These are phyloP conservation scores for Ptilonorhynchus violaceus DNA, from an alignment of 2,113 vertebrate genomes.

Conservation along the genomic window DNA sequence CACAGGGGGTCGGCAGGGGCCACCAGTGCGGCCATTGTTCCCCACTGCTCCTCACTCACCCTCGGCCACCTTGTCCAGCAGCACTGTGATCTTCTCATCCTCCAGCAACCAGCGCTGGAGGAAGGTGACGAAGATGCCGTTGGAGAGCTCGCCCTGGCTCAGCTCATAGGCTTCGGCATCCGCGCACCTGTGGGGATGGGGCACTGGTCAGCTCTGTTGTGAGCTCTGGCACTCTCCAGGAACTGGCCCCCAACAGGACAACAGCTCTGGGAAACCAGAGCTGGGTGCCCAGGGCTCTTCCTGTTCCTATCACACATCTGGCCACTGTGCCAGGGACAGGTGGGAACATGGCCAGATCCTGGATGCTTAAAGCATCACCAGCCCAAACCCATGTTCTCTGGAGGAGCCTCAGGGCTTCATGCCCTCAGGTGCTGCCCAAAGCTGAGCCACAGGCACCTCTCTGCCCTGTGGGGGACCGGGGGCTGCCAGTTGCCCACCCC, in stretches of 20 bases:
- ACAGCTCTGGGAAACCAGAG: not conserved
- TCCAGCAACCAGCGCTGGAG: conserved; percentile 82
- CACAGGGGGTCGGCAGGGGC: not conserved
- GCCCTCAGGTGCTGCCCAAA: not conserved
- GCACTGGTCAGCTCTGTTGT: fast-evolving
- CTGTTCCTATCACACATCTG: not conserved
- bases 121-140: conserved; percentile 83
- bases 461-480: not conserved
- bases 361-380: not conserved
- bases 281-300: not conserved
- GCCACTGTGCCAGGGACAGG: fast-evolving
- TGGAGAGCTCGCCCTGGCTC: conserved; percentile 76
- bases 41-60: conserved; percentile 59
- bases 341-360: fast-evolving
- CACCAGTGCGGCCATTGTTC: fast-evolving
- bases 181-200: conserved; percentile 57
- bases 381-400: not conserved
- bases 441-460: not conserved
- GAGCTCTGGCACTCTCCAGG: not conserved
- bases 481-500: fast-evolving
- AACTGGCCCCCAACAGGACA: fast-evolving
- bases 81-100: conserved; percentile 84
- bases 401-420: not conserved
- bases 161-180: conserved; percentile 87
- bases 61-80: conserved; percentile 86